Conservation (phyloP, 2,113 vertebrate genomes). For the Labeo catla region DNA sequence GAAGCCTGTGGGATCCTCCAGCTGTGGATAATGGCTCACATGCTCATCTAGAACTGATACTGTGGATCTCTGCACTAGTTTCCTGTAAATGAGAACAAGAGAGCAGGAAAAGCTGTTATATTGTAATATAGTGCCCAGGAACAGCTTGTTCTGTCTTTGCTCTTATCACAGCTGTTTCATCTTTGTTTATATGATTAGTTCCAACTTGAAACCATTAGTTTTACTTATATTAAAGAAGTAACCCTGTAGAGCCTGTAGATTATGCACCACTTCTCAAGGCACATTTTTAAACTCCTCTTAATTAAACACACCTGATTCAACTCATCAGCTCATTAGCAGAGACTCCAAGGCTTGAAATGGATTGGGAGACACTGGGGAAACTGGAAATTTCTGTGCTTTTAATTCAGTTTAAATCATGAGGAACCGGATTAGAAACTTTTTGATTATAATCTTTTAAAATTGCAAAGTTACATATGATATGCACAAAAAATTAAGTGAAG, state of each 20-base stretch:
- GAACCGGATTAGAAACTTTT: background rate
- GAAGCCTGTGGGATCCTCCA: constrained; percentile 93
- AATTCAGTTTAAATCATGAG: background rate
- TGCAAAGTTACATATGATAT: background rate
- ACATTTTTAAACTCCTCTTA: background rate
- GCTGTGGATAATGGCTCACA: constrained; percentile 95
- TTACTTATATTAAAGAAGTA: background rate
- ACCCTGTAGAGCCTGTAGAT: background rate
- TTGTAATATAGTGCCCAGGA: background rate
- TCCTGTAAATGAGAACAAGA: constrained; percentile 69
- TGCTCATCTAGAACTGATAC: constrained; percentile 89
- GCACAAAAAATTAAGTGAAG: background rate
- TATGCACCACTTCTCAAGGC: background rate
- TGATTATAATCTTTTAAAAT: background rate
- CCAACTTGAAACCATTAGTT: background rate
- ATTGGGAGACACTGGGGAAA: background rate
- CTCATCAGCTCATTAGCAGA: background rate
- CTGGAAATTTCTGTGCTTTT: background rate
- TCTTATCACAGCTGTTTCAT: background rate
- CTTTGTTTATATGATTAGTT: background rate
- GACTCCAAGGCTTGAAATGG: background rate
- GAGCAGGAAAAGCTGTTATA: background rate
- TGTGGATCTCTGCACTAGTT: constrained; percentile 85
- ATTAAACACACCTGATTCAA: background rate
- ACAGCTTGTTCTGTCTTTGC: background rate